Percentiles rank a stretch among this genome's conserved stretches.
Conservation (phyloP, 2,113 vertebrate genomes). For the Oncorhynchus keta region DNA sequence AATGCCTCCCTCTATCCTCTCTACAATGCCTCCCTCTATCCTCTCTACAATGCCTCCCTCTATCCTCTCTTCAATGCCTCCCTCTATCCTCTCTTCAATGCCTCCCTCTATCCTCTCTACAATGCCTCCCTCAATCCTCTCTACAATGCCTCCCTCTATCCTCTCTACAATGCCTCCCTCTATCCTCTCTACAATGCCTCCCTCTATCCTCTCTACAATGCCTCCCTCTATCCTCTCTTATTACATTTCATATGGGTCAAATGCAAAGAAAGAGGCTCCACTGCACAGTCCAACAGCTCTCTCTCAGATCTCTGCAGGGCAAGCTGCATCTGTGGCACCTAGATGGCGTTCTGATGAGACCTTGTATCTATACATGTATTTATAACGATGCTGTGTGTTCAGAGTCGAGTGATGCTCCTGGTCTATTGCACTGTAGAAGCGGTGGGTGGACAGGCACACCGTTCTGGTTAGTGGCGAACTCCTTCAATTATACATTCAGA, state of each 20-base stretch:
- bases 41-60: too few relatives aligned
- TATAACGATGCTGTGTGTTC: slow-evolving; percentile 46
- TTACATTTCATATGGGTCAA: slow-evolving; percentile 16
- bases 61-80: too few relatives aligned
- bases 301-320: slow-evolving; percentile 10
- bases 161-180: too few relatives aligned
- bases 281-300: slow-evolving; percentile 8
- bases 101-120: too few relatives aligned
- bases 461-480: slow-evolving; percentile 29
- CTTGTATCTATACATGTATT: neutral
- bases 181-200: neutral
- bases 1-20: too few relatives aligned
- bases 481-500: slow-evolving; percentile 63
- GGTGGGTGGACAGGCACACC: slow-evolving; percentile 35
- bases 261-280: slow-evolving; percentile 23
- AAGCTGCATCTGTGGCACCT: neutral
- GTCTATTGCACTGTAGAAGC: slow-evolving; percentile 29
- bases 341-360: neutral
- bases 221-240: neutral
- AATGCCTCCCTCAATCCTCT: too few relatives aligned
- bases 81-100: too few relatives aligned
- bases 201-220: neutral
- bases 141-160: too few relatives aligned
- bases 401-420: slow-evolving; percentile 42
- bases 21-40: too few relatives aligned